Conservation (phyloP, 2,113 vertebrate genomes). For the Mellivora capensis region DNA sequence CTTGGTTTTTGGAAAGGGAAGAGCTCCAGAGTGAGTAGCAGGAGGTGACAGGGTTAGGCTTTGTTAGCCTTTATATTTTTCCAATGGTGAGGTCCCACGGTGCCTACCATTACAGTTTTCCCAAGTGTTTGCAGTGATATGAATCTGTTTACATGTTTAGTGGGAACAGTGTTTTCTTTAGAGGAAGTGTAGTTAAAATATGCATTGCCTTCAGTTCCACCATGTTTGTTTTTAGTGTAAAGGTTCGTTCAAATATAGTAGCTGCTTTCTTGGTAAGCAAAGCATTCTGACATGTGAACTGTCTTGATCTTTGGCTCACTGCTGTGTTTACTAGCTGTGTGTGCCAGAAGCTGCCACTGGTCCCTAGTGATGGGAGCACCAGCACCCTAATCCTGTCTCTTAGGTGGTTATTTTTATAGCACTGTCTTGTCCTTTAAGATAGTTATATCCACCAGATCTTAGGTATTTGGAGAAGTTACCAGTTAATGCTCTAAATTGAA, state of each 20-base stretch:
- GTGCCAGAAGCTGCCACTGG: neutral
- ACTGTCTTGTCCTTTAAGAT: neutral
- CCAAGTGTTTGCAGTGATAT: neutral
- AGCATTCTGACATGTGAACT: neutral
- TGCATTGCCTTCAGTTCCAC: neutral
- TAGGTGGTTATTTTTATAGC: neutral
- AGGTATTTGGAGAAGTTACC: neutral
- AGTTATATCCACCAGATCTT: neutral
- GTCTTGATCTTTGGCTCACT: neutral
- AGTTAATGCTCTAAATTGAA: neutral
- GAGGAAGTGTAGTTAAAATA: neutral
- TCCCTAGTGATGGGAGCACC: neutral
- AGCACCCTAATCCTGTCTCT: neutral
- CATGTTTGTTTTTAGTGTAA: constrained; percentile 8
- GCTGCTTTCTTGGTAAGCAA: neutral
- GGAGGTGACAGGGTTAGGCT: neutral
- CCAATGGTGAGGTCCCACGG: neutral
- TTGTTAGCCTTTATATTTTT: neutral
- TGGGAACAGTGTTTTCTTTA: neutral
- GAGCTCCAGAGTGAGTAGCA: neutral
- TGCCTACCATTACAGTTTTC: neutral
- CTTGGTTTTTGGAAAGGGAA: neutral
- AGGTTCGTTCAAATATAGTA: neutral
- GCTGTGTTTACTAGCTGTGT: neutral
- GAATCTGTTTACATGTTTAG: neutral